Base-by-base conservation (phyloP, 2,888 invertebrate species). In the Tetropium fuscum region DNA sequence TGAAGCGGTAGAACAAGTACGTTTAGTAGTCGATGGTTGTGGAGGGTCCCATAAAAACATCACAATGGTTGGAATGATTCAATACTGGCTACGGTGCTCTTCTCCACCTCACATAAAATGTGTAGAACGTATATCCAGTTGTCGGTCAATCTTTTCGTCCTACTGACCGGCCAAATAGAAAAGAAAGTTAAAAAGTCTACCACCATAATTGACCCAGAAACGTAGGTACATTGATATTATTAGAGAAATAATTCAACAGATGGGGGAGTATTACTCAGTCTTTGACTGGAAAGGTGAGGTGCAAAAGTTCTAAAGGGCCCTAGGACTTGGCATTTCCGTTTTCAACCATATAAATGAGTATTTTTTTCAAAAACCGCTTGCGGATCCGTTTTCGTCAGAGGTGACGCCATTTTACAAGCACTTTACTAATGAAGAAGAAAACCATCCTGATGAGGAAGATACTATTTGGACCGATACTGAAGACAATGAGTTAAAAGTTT, bases 241-340 rank as follows among this genome's bases (percentile, higher is more conserved):
- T 11, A 48, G 16, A 27, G 25, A n/a, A n/a, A 30, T 32, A 32
- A 32, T 32, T 8, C 47, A 45, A 60, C 60, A 54, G 54, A 44
- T 27, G 53, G 53, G 41, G 7, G 53, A 53, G 18, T 34, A 58
- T 30, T 38, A 30, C 48, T 25, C 38, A 41, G 34, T 57, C 13
- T 64, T 53, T 40, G 45, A 64, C 58, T 58, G 58, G 58, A 55
- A 51, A 59, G 22, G 30, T 44, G 45, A 54, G 25, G 51, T 58
- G 47, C 19, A 54, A 54, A 58, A 47, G 41, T 53, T 36, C 47
- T 58, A 16, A 61, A 61, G 20, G 22, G 19, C 6, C 58, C 53
- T 47, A 51, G 45, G 7, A 51, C 48, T 40, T 61, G 55, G 55
- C 48, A 64, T 41, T 55, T 55, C 38, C 34, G 53, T 19, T 63